Evolutionary conservation across 2,113 vertebrate genomes (phyloP), one percentile per base, ranked within the genome.

Genomic region (Pao palembangensis): DNA sequence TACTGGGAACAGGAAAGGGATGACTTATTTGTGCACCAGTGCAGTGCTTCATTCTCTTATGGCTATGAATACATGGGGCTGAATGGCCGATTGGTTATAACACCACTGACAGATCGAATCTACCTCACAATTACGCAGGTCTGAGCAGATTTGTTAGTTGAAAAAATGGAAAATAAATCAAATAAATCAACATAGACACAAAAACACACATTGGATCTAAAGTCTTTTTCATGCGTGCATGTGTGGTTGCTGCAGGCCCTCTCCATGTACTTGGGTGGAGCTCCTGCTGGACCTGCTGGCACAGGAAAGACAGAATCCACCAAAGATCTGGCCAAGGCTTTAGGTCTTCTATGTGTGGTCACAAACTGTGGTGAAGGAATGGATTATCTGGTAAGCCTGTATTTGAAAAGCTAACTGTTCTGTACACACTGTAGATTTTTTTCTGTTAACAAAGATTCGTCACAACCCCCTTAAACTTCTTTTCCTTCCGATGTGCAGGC

Each of bases 21-120:
- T 8, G 83, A 94, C 3, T 86, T 99, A 61, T 88, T 70, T 14
- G 93, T 98, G 72, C 92, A 82, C 2, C 97, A 99, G 78, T 99
- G 97, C 87, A 98, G 93, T 0, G 95, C 96, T 11, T 71, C 90
- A 0, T 99, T 99, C 61, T 76, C 88, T 4, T 99, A 99, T 0
- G 97, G 97, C 6, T 98, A 99, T 0, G 97, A 99, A 83, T 99
- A 99, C 82, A 98, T 99, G 97, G 97, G 97, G 2, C 75, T 99
- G 67, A 99, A 99, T 0, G 97, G 97, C 15, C 90, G 96, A 0
- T 85, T 99, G 58, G 97, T 99, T 51, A 98, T 99, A 83, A 99
- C 97, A 0, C 96, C 97, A 0, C 92, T 99, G 49, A 99, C 97
- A 0, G 95, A 99, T 69, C 90, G 95, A 4, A 99, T 99, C 74